Conservation (phyloP, 2,113 vertebrate genomes). For the Sinocyclocheilus anshuiensis region DNA sequence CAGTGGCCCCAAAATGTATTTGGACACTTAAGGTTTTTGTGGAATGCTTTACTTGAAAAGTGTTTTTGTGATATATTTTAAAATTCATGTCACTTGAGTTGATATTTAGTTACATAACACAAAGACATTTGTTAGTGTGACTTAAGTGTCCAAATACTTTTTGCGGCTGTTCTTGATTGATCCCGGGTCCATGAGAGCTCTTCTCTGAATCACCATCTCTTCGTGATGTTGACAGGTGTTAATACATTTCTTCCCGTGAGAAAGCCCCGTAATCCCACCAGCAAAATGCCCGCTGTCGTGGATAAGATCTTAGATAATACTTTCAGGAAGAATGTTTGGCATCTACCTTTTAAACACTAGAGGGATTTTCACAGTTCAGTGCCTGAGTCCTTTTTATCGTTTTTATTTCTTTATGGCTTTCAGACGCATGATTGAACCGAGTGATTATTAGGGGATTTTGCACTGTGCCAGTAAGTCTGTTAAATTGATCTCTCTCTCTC, state of each 20-base stretch:
- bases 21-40: neutral
- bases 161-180: neutral
- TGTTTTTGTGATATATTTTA: neutral
- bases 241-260: conserved; percentile 71
- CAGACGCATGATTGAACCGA: conserved; percentile 62
- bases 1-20: neutral
- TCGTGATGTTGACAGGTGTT: conserved; percentile 72
- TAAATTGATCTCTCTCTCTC: conserved; percentile 46
- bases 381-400: conserved; percentile 59
- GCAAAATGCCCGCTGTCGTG: conserved; percentile 66
- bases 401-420: conserved; percentile 67
- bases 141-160: neutral
- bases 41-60: neutral
- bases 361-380: conserved; percentile 69
- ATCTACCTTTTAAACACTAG: conserved; percentile 65
- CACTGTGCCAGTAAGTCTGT: conserved; percentile 61
- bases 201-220: conserved; percentile 67
- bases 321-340: conserved; percentile 60
- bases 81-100: neutral
- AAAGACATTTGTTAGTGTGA: neutral
- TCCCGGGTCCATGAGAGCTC: neutral
- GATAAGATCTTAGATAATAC: conserved; percentile 73
- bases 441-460: conserved; percentile 72
- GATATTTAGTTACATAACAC: neutral
- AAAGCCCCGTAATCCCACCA: conserved; percentile 72